A percentile compares a stretch with the other conserved stretches of the same genome.
Conservation (phyloP, 2,888 invertebrate species). For the Hirtodrosophila cameraria region DNA sequence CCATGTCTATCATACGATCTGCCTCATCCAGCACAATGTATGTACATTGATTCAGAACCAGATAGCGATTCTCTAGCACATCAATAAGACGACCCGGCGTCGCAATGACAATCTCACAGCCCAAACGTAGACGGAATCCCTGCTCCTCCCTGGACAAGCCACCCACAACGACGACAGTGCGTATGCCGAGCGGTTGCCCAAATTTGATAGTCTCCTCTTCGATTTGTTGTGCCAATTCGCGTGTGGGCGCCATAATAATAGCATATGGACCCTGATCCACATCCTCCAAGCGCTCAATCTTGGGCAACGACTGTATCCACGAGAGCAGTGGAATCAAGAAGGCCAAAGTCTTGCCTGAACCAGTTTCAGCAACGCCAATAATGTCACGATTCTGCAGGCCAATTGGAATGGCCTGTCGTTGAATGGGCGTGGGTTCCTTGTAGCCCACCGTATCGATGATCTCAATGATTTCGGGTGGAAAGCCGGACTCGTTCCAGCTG, state of each 20-base stretch:
- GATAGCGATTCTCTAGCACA: conserved; percentile 98
- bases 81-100: conserved; percentile 99
- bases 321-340: conserved; percentile 98
- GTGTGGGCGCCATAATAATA: conserved; percentile 99
- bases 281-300: conserved; percentile 95
- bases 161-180: conserved; percentile 99
- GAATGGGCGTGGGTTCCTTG: conserved; percentile 99
- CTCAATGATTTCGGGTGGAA: conserved; percentile 95
- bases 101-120: conserved; percentile 99
- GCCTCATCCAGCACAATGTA: conserved; percentile 98
- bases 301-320: conserved; percentile 99
- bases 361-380: conserved; percentile 99
- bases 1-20: conserved; percentile 99
- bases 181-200: conserved; percentile 95
- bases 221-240: conserved; percentile 99
- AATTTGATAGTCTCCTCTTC: conserved; percentile 99
- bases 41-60: conserved; percentile 98
- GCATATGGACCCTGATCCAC: conserved; percentile 99
- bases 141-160: conserved; percentile 99
- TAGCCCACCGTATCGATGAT: conserved; percentile 98
- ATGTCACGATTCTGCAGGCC: conserved; percentile 97
- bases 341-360: conserved; percentile 99
- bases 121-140: conserved; percentile 97
- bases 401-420: conserved; percentile 99
- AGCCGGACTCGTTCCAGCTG: conserved; percentile 96